These are phyloP conservation scores for Clanis bilineata DNA, from an alignment of 2,888 invertebrate genomes.

Conservation along the genomic window DNA sequence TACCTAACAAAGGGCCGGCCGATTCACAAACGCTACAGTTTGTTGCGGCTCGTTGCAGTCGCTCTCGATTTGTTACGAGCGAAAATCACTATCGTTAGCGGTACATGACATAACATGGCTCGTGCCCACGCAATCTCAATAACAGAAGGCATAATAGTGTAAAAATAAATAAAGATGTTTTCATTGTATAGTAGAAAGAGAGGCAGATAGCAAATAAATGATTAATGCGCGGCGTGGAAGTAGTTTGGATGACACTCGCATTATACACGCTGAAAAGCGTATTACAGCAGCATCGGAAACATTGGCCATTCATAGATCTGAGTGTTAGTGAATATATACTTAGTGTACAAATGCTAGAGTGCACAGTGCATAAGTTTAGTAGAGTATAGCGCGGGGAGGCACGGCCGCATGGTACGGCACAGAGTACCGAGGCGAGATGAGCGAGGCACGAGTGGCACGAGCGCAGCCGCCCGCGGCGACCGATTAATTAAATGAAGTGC, in stretches of 20 bases:
- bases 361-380: neutral
- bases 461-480: slow-evolving; percentile 54
- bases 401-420: neutral
- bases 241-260: neutral
- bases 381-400: neutral
- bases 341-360: neutral
- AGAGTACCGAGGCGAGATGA: neutral
- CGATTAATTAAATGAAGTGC: slow-evolving; percentile 73
- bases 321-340: slow-evolving; percentile 11
- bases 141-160: slow-evolving; percentile 41
- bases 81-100: slow-evolving; percentile 59
- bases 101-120: slow-evolving; percentile 59
- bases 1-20: slow-evolving; percentile 53
- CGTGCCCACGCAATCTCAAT: slow-evolving; percentile 45
- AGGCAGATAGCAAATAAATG: slow-evolving; percentile 34
- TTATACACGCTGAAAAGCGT: slow-evolving; percentile 40
- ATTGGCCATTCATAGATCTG: slow-evolving; percentile 65
- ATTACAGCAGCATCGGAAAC: slow-evolving; percentile 47
- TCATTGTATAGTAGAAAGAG: slow-evolving; percentile 39
- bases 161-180: slow-evolving; percentile 47
- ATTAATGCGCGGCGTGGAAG: slow-evolving; percentile 2
- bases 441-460: slow-evolving; percentile 28
- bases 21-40: slow-evolving; percentile 56
- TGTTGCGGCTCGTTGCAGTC: slow-evolving; percentile 58
- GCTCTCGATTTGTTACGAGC: slow-evolving; percentile 58